Evolutionary conservation across 2,797 vertebrate genomes (phyloP).

Genomic region (Sphenopsis melanotis): DNA sequence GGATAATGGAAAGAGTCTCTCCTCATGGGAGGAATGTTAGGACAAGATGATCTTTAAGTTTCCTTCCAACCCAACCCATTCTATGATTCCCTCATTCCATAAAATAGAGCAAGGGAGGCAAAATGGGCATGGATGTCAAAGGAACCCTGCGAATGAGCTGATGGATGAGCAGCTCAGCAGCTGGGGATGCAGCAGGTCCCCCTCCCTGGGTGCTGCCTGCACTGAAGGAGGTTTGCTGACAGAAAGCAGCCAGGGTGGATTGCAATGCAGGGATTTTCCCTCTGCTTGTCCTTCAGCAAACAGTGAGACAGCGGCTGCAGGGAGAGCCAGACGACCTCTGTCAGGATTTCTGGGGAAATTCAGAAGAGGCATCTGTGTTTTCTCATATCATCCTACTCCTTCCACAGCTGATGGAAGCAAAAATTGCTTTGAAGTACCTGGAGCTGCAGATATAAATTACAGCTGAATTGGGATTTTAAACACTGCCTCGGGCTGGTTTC

Average conservation of each 20-base stretch:
- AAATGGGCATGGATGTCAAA: not conserved
- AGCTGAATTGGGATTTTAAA: not conserved
- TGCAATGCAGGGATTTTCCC: not conserved
- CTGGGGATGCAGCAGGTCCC: not conserved
- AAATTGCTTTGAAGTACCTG: not conserved
- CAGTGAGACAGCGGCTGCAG: not conserved
- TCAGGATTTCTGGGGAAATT: not conserved
- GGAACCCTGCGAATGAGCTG: not conserved
- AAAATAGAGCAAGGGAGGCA: not conserved
- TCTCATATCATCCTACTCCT: not conserved
- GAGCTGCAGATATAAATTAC: not conserved
- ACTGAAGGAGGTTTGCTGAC: not conserved
- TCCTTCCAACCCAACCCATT: not conserved
- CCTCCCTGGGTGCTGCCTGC: not conserved
- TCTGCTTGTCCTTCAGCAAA: not conserved
- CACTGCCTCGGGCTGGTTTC: not conserved
- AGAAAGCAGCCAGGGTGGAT: not conserved
- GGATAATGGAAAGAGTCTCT: not conserved
- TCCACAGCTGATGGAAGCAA: not conserved
- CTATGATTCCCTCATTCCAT: not conserved
- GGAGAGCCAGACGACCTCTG: not conserved
- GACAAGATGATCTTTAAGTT: not conserved
- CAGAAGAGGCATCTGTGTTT: not conserved
- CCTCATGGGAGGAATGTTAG: rapidly evolving
- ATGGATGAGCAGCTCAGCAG: not conserved